These are phyloP conservation scores for Panthera uncia DNA, from an alignment of 2,113 vertebrate species.

Conservation along the genomic window DNA sequence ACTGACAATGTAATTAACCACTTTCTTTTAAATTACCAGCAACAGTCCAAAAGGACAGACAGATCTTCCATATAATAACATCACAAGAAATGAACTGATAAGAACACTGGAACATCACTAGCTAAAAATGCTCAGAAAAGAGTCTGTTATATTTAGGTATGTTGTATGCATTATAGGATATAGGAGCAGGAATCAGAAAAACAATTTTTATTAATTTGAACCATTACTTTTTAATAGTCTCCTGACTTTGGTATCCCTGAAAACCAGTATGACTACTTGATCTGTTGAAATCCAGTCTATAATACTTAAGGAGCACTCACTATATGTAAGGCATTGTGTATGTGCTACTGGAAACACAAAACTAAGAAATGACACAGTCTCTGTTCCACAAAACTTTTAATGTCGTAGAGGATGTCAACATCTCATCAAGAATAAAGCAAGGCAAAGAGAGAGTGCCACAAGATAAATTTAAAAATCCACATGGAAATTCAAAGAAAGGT, in stretches of 20 bases:
- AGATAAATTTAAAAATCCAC: neutral
- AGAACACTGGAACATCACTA: neutral
- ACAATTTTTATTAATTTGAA: neutral
- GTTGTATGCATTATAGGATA: neutral
- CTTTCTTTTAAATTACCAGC: neutral
- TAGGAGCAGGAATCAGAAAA: neutral
- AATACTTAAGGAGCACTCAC: neutral
- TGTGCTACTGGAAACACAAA: neutral
- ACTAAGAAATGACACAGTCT: neutral
- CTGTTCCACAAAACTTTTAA: neutral
- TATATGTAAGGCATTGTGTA: neutral
- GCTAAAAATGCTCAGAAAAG: neutral
- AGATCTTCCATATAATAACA: neutral
- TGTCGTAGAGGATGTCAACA: neutral
- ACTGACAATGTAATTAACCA: neutral
- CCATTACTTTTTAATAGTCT: neutral
- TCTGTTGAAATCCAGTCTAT: neutral
- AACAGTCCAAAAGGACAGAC: neutral
- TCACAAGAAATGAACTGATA: neutral
- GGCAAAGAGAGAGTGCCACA: neutral
- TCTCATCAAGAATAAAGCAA: constrained; percentile 19
- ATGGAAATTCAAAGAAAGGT: neutral
- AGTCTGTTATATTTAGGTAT: neutral
- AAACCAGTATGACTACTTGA: neutral
- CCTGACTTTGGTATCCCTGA: neutral